Evolutionary conservation across 2,797 vertebrate species (phyloP), one percentile per base, ranked within the genome.

Genomic region (Myiotriccus ornatus): DNA sequence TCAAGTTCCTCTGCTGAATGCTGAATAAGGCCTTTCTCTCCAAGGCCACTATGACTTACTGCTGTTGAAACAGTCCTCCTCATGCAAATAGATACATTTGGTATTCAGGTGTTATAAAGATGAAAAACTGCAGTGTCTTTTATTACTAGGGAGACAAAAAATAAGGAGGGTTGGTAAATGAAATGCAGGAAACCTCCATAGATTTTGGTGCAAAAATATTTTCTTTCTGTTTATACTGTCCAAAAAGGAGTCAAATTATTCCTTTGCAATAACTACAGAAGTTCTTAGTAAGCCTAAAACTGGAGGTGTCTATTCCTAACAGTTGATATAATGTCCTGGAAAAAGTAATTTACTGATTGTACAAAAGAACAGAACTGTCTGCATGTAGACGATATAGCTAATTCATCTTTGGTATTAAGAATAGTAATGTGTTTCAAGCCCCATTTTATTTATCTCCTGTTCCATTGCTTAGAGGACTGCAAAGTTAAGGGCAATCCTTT

Each of bases 21-120:
- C 93, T 97, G 97, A 98, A 97, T 89, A 97, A 97, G 84, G 89
- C 49, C 87, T 69, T 90, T 96, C 85, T 97, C 97, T 98, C 96
- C 92, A 97, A 97, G 97, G 97, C 97, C 91, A 30, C 68, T 62
- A 87, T 92, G 97, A 95, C 93, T 97, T 97, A 90, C 19, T 91
- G 95, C 81, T 95, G 88, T 90, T 95, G 94, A 97, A 97, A 95
- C 70, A 96, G 96, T 96, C 91, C 89, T 96, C 88, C 85, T 96
- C 84, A 96, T 95, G 93, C 92, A 97, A 97, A 95, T 88, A 92
- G 97, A 96, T 87, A 89, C 28, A 84, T 83, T 96, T 94, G 10
- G 50, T 62, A 87, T 91, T 90, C 87, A 84, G 55, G 86, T 96
- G 92, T 85, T 86, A 92, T 86, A 87, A 92, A 91, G 81, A 96